phyloP scores from a whole-genome alignment of 1,140 invertebrate genomes.

The Drosophila melanica region DNA sequence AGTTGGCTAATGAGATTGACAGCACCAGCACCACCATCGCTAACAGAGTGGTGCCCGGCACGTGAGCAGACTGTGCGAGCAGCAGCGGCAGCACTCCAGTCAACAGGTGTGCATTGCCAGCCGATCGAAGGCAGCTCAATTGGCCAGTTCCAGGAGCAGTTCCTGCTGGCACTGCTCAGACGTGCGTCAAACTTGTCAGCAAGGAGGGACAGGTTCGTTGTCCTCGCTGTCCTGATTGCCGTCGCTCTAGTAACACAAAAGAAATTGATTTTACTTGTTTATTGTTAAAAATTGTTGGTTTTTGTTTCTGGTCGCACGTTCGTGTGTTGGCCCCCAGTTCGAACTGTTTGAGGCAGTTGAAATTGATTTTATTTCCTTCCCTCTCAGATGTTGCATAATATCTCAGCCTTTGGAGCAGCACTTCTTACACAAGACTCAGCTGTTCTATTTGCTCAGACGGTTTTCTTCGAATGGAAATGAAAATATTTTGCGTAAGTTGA shows the following conservation, averaged over 20 bases:
- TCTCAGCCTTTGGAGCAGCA: slow-evolving; percentile 1
- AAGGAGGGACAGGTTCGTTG: slow-evolving; percentile 21
- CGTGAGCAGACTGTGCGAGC: slow-evolving; percentile 7
- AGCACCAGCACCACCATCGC: not conserved
- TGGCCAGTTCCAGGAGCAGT: slow-evolving; percentile 1
- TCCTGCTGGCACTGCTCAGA: too few species aligned
- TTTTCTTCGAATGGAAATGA: slow-evolving; percentile 2
- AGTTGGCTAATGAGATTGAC: slow-evolving; percentile 55
- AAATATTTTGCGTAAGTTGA: not conserved
- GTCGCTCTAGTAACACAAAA: slow-evolving; percentile 37
- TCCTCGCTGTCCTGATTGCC: slow-evolving; percentile 39
- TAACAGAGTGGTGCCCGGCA: not conserved
- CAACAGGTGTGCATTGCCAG: slow-evolving; percentile 55
- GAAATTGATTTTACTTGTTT: slow-evolving; percentile 68
- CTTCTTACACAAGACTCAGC: slow-evolving; percentile 12
- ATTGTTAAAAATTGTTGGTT: slow-evolving; percentile 61
- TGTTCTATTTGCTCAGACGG: not conserved
- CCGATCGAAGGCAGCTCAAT: slow-evolving; percentile 45
- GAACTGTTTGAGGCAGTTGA: not conserved
- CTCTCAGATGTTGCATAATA: slow-evolving; percentile 10
- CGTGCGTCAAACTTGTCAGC: too few species aligned
- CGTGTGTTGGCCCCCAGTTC: slow-evolving; percentile 15
- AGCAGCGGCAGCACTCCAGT: not conserved
- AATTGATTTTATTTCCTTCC: slow-evolving; percentile 41
- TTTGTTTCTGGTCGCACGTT: slow-evolving; percentile 38